phyloP scores from a whole-genome alignment of 2,888 invertebrate genomes.

The Caenorhabditis sinica region DNA sequence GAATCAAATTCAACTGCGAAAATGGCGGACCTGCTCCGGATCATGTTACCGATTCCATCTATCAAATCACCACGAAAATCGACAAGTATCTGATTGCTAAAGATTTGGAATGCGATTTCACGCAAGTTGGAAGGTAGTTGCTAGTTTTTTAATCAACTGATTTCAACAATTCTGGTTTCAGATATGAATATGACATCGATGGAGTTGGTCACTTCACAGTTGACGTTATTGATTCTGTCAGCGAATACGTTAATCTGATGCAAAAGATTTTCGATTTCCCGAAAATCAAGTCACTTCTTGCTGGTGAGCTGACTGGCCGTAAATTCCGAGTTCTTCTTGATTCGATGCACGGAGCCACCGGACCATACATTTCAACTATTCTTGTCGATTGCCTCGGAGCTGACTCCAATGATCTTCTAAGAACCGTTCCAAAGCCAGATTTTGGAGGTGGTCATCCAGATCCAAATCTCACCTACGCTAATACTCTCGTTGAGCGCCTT shows the following conservation, averaged over 20 bases:
- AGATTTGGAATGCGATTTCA: constrained; percentile 89
- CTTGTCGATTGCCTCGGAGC: constrained; percentile 93
- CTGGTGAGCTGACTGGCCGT: constrained; percentile 64
- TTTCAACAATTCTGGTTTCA: constrained; percentile 9
- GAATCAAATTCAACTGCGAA: constrained; percentile 97
- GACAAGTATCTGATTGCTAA: constrained; percentile 90
- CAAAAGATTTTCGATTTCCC: constrained; percentile 96
- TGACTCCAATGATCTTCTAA: constrained; percentile 88
- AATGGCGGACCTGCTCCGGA: constrained; percentile 97
- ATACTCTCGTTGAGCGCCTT: constrained; percentile 89
- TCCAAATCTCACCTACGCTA: constrained; percentile 95
- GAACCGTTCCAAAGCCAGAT: constrained; percentile 90
- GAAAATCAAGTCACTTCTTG: constrained; percentile 72
- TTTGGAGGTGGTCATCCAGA: constrained; percentile 97
- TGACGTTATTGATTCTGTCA: constrained; percentile 93
- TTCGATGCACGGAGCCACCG: constrained; percentile 97
- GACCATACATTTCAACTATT: constrained; percentile 94
- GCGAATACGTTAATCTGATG: constrained; percentile 93
- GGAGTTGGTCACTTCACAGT: constrained; percentile 89
- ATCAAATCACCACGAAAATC: constrained; percentile 90
- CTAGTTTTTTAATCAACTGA: not conserved
- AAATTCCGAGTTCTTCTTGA: constrained; percentile 93
- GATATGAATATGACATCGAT: constrained; percentile 84
- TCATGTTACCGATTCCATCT: constrained; percentile 90
- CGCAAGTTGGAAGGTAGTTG: constrained; percentile 86